These are phyloP conservation scores for Nibea coibor DNA, from an alignment of 2,113 vertebrate genomes.

Conservation along the genomic window DNA sequence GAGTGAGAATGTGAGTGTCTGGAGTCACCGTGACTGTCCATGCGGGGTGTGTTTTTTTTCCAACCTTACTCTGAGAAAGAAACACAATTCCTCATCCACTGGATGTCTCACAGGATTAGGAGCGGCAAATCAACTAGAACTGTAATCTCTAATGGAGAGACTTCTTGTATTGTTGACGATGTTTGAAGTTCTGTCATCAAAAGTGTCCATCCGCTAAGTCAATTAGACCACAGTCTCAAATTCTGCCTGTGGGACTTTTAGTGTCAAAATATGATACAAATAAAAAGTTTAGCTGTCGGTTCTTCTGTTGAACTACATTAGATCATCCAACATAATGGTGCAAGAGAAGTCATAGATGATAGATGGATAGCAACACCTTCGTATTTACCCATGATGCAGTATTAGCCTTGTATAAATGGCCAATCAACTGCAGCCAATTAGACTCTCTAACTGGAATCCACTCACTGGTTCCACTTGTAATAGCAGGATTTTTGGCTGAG, in stretches of 20 bases:
- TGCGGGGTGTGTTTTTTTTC: slow-evolving; percentile 1
- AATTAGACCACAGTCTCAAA: neutral
- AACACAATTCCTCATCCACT: neutral
- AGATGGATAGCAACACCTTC: neutral
- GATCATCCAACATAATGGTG: neutral
- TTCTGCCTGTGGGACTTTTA: neutral
- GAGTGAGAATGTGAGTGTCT: slow-evolving; percentile 9
- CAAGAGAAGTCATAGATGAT: neutral
- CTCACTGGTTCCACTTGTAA: neutral
- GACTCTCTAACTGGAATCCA: neutral
- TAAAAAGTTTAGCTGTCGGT: neutral
- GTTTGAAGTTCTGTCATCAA: slow-evolving; percentile 24
- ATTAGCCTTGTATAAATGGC: neutral
- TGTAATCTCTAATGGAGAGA: slow-evolving; percentile 1
- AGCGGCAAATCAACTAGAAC: neutral
- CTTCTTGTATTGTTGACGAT: slow-evolving; percentile 19
- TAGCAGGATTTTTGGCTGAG: neutral
- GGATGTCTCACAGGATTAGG: slow-evolving; percentile 16
- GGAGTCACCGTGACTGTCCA: slow-evolving; percentile 23
- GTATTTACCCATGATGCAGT: neutral
- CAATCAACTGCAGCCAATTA: neutral
- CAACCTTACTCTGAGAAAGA: neutral
- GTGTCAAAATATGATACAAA: neutral
- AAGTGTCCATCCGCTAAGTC: neutral
- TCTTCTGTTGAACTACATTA: neutral